Conservation (phyloP, 2,113 vertebrate species). For the Psittacula cyanocephala region DNA sequence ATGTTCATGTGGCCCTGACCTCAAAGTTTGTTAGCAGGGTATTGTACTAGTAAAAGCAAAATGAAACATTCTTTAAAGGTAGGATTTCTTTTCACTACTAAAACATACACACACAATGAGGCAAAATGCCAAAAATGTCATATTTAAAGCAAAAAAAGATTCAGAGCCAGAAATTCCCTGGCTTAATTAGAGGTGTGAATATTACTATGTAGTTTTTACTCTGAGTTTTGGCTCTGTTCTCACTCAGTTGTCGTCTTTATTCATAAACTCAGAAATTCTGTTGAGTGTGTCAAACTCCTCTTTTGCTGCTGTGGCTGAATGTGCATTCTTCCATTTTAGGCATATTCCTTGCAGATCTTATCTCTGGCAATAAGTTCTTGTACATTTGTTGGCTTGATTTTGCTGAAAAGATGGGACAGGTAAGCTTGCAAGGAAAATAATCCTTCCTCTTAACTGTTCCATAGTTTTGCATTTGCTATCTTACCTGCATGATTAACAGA, state of each 20-base stretch:
- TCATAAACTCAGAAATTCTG: conserved; percentile 38
- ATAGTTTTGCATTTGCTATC: background rate
- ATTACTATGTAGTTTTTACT: conserved; percentile 15
- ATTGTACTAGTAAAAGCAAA: background rate
- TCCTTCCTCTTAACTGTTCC: background rate
- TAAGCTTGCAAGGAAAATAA: background rate
- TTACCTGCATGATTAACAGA: background rate
- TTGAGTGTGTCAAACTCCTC: background rate
- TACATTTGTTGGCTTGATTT: background rate
- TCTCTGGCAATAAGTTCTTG: background rate
- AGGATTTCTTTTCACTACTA: background rate
- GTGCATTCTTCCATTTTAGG: background rate
- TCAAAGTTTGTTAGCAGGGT: background rate
- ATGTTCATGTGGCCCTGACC: background rate
- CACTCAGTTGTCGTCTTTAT: conserved; percentile 8
- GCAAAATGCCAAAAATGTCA: conserved; percentile 36
- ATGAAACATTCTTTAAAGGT: background rate
- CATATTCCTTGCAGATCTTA: background rate
- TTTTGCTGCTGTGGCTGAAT: background rate
- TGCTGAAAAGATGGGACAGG: background rate
- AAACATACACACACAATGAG: background rate
- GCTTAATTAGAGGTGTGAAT: conserved; percentile 40
- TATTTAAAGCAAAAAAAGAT: conserved; percentile 21
- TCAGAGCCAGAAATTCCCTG: conserved; percentile 45
- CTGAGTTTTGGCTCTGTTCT: conserved; percentile 11